phyloP scores from a whole-genome alignment of 2,888 invertebrate species.

The Eristalis pertinax region DNA sequence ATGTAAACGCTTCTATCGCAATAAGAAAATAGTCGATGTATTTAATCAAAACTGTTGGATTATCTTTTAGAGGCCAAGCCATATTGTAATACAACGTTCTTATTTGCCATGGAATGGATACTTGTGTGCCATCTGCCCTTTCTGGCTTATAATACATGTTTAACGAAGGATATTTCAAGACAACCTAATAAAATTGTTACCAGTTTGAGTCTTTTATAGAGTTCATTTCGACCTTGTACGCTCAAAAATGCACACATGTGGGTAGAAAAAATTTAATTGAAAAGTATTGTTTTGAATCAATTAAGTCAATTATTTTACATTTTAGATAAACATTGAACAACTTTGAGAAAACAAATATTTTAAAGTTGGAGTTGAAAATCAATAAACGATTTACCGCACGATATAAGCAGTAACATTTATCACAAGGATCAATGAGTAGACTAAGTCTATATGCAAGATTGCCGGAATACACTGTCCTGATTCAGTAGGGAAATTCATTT shows the following conservation, averaged over 20 bases:
- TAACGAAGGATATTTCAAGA: background rate
- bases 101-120: conserved; percentile 49
- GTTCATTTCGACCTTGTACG: background rate
- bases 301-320: background rate
- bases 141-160: background rate
- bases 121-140: background rate
- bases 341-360: background rate
- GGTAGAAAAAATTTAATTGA: background rate
- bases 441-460: too few species aligned
- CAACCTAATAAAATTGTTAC: background rate
- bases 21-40: background rate
- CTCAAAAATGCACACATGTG: background rate
- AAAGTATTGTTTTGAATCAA: background rate
- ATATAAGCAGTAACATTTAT: background rate
- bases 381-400: background rate
- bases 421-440: too few species aligned
- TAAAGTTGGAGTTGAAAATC: background rate
- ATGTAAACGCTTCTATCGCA: conserved; percentile 66
- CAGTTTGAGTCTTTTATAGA: background rate
- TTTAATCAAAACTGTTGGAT: conserved; percentile 2
- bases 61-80: conserved; percentile 46
- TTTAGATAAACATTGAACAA: background rate
- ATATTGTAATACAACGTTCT: conserved; percentile 8
- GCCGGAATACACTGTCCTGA: too few species aligned
- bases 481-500: too few species aligned